phyloP scores from a whole-genome alignment of 2,113 vertebrate genomes.

The Psammodynastes pulverulentus region DNA sequence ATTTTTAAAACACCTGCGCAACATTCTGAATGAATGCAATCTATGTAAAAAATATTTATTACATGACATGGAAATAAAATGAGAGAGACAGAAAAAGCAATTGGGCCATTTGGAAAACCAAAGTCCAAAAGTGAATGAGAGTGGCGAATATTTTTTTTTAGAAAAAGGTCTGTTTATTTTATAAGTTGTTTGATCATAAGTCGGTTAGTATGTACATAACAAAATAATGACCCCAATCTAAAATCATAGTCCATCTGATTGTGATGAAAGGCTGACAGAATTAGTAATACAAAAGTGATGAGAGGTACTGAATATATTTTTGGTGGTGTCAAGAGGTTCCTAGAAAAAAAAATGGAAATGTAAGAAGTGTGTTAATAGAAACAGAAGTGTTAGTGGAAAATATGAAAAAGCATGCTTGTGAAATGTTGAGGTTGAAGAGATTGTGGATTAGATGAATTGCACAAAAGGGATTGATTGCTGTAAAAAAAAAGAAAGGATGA shows the following conservation, averaged over 20 bases:
- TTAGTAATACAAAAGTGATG: background rate
- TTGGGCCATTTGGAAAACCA: background rate
- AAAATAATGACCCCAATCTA: background rate
- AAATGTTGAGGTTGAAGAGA: background rate
- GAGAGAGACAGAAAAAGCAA: background rate
- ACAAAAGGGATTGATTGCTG: background rate
- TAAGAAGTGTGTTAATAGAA: background rate
- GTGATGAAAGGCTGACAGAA: background rate
- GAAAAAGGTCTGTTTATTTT: background rate
- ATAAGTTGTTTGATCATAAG: background rate
- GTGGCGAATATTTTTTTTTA: background rate
- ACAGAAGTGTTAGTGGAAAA: background rate
- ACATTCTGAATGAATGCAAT: background rate
- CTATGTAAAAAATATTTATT: background rate
- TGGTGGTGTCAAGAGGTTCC: background rate
- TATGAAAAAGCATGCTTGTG: background rate
- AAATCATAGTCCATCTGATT: background rate
- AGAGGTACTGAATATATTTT: background rate
- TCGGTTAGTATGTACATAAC: background rate
- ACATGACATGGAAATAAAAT: background rate
- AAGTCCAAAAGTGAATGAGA: background rate
- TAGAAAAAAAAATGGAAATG: background rate
- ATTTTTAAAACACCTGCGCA: background rate
- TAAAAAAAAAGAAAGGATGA: background rate
- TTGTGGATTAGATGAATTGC: background rate